A percentile compares a stretch with the other conserved stretches of the same genome.
phyloP scores from a whole-genome alignment of 2,113 vertebrate genomes.

The Corythornis madagascariensis region DNA sequence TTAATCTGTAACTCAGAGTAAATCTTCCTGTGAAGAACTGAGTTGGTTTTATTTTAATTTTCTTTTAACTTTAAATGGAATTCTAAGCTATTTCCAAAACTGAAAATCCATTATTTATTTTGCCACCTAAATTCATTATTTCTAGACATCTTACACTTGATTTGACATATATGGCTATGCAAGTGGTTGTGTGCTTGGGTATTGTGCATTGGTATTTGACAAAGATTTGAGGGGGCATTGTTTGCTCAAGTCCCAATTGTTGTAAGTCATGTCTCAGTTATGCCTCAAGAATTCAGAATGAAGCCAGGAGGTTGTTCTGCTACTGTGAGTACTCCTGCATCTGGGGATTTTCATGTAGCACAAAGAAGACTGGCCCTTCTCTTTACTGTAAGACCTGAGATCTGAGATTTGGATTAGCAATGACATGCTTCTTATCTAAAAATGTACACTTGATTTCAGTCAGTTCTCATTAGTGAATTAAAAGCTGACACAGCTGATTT shows the following conservation, averaged over 20 bases:
- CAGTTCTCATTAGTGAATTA: neutral
- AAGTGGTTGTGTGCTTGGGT: neutral
- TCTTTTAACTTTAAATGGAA: neutral
- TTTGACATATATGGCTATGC: neutral
- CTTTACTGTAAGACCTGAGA: neutral
- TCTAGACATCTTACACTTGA: neutral
- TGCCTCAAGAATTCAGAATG: neutral
- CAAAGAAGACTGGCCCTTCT: neutral
- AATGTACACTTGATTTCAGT: neutral
- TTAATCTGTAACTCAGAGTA: neutral
- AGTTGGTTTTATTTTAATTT: neutral
- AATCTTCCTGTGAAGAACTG: rapidly evolving
- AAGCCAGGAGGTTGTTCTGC: neutral
- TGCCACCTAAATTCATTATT: neutral
- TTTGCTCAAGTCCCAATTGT: neutral
- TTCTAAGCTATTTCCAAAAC: neutral
- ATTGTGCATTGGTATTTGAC: neutral
- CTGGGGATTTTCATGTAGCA: neutral
- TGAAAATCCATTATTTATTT: neutral
- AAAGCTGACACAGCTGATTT: neutral
- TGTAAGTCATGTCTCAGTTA: neutral
- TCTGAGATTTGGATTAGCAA: neutral
- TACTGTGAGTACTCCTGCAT: neutral
- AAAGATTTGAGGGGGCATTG: neutral
- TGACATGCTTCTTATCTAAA: neutral